Base-by-base conservation (phyloP, 2,888 invertebrate genomes). In the Melanargia galathea region DNA sequence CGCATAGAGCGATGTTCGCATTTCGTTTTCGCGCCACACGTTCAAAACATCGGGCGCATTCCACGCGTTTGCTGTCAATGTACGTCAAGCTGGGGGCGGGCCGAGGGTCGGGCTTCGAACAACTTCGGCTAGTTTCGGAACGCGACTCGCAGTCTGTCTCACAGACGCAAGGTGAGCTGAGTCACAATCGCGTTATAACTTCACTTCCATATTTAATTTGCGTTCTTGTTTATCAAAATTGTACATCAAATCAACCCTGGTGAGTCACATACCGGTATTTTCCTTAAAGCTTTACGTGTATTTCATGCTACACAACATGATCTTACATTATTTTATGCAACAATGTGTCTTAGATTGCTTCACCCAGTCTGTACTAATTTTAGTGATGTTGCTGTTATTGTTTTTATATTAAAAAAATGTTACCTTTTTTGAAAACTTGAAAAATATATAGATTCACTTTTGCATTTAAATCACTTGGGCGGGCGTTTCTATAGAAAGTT, bases 1-100 rank as follows among this genome's bases (percentile, higher is more conserved):
- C 73, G 72, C 62, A 52, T 26, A 22, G 63, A 71, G 72, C 71
- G 72, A 73, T 48, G 71, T 75, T 68, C 71, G 71, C 65, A 67
- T 72, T 52, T 78, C 64, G 67, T 72, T 52, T 78, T 82, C 81
- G 80, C 86, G 82, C 83, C 81, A 75, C 83, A 81, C 84, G 84
- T 83, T 77, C 76, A 73, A 71, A 72, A 76, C 83, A 79, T 80
- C 73, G 78, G 79, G 78, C 83, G 86, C 82, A 78, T 79, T 72
- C 77, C 75, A 79, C 82, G 82, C 83, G 82, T 87, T 81, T 83
- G 84, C 82, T 79, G 80, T 75, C 69, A 75, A 74, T 74, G 75
- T 78, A 80, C 79, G 82, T 80, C 81, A 81, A 46, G 62, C 66
- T 77, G 76, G 80, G 80, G 83, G 84, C 83, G 83, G 80, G 73